These are phyloP conservation scores for Penaeus japonicus DNA, from an alignment of 1,140 invertebrate genomes.

Conservation along the genomic window DNA sequence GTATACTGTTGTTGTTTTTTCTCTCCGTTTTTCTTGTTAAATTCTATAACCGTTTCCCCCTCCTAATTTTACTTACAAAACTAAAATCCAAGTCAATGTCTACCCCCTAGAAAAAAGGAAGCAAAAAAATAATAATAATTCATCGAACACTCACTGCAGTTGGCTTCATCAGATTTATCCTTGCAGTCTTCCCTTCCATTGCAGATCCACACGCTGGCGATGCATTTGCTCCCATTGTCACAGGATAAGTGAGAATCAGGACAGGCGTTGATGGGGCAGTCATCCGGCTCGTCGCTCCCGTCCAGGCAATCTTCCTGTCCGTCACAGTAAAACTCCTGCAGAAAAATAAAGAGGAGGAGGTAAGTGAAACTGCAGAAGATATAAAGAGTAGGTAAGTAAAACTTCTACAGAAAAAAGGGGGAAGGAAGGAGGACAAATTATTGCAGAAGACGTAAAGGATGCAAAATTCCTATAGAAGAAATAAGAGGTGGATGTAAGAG, in stretches of 20 bases:
- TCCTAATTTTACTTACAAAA: no score
- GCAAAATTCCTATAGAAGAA: slow-evolving; percentile 54
- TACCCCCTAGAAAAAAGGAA: not conserved
- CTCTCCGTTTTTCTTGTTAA: no score
- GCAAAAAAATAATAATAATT: not conserved
- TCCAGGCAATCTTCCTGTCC: slow-evolving; percentile 74
- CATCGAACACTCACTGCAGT: slow-evolving; percentile 55
- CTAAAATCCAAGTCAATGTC: not conserved
- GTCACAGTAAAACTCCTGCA: slow-evolving; percentile 69
- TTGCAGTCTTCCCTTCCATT: slow-evolving; percentile 75
- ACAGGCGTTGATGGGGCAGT: slow-evolving; percentile 43
- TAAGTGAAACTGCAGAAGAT: no score
- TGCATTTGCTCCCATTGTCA: slow-evolving; percentile 38
- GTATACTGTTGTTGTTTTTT: no score
- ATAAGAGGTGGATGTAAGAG: no score
- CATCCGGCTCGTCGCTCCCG: slow-evolving; percentile 70
- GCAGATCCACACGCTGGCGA: slow-evolving; percentile 65
- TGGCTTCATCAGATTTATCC: slow-evolving; percentile 72
- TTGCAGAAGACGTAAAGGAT: no score
- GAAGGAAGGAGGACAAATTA: no score
- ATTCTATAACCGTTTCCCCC: no score
- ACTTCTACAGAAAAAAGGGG: no score
- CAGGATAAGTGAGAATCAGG: slow-evolving; percentile 50
- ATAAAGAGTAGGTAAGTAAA: no score
- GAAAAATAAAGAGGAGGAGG: not conserved